A percentile compares a stretch with the other conserved stretches of the same genome.
Evolutionary conservation across 2,888 invertebrate species (phyloP).

Genomic region (Temnothorax unifasciatus): DNA sequence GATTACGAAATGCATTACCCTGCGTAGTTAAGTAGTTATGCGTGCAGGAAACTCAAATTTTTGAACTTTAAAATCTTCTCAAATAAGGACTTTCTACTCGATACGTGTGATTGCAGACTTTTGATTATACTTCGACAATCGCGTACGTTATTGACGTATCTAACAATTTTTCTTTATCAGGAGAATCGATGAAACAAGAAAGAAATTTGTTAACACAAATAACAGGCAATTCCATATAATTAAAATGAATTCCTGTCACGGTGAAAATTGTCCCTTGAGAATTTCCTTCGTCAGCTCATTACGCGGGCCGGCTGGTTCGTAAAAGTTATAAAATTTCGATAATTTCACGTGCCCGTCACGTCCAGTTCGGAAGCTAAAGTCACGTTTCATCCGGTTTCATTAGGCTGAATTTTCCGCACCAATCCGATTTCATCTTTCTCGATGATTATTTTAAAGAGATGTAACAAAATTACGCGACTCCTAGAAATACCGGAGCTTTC

Average conservation of each 20-base stretch:
- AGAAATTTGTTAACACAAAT: neutral
- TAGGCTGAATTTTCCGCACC: neutral
- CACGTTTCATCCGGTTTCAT: conserved; percentile 16
- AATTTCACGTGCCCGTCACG: conserved; percentile 23
- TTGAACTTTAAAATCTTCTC: neutral
- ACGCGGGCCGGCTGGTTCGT: neutral
- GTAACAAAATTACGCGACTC: conserved; percentile 1
- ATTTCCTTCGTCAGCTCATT: conserved; percentile 26
- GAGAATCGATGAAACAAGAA: neutral
- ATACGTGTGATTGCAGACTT: neutral
- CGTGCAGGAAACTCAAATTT: neutral
- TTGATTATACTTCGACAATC: neutral
- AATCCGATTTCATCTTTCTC: neutral
- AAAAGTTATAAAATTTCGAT: conserved; percentile 39
- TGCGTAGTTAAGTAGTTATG: neutral
- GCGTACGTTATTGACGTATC: too few species aligned
- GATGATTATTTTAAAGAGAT: neutral
- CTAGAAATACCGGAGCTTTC: neutral
- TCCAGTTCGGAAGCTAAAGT: conserved; percentile 23
- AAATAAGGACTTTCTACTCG: neutral
- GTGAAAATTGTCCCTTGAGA: conserved; percentile 29
- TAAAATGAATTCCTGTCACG: conserved; percentile 23
- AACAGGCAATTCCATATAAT: conserved; percentile 15
- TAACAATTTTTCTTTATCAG: neutral
- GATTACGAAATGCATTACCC: neutral